Conservation (phyloP, 1,140 invertebrate species). For the Chrysomallon squamiferum region DNA sequence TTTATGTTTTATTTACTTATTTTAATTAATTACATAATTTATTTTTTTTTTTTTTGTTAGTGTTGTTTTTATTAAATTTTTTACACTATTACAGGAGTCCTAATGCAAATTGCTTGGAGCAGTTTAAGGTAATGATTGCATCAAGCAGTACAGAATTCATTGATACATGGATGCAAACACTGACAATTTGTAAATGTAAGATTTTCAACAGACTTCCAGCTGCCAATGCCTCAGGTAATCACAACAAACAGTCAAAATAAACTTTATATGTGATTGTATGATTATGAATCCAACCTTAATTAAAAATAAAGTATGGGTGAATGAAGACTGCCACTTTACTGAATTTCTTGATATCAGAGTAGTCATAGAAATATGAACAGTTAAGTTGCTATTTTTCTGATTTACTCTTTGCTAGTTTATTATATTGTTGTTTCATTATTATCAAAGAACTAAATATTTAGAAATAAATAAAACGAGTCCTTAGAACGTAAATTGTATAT, state of each 20-base stretch:
- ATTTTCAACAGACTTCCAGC: conserved; percentile 29
- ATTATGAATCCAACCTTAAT: not conserved
- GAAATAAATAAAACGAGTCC: too few relatives aligned
- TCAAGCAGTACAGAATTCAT: conserved; percentile 43
- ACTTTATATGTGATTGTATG: not conserved
- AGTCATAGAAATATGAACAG: too few relatives aligned
- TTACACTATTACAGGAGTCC: conserved; percentile 22
- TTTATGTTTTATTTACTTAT: too few relatives aligned
- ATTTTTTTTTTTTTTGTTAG: too few relatives aligned
- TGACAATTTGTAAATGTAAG: conserved; percentile 39
- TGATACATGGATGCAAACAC: conserved; percentile 55
- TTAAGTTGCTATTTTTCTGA: too few relatives aligned
- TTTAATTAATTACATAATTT: too few relatives aligned
- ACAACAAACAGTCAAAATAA: not conserved
- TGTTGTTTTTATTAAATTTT: too few relatives aligned
- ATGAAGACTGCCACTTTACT: not conserved
- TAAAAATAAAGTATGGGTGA: not conserved
- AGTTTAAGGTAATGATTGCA: conserved; percentile 45
- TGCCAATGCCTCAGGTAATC: conserved; percentile 15
- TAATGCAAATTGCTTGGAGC: conserved; percentile 25
- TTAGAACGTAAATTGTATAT: too few relatives aligned
- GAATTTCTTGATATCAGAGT: not conserved
- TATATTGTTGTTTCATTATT: too few relatives aligned
- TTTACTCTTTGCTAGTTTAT: too few relatives aligned
- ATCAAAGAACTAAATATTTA: too few relatives aligned